A percentile compares a stretch with the other conserved stretches of the same genome.
phyloP scores from a whole-genome alignment of 2,797 vertebrate species.

The Amphiprion clarkii region DNA sequence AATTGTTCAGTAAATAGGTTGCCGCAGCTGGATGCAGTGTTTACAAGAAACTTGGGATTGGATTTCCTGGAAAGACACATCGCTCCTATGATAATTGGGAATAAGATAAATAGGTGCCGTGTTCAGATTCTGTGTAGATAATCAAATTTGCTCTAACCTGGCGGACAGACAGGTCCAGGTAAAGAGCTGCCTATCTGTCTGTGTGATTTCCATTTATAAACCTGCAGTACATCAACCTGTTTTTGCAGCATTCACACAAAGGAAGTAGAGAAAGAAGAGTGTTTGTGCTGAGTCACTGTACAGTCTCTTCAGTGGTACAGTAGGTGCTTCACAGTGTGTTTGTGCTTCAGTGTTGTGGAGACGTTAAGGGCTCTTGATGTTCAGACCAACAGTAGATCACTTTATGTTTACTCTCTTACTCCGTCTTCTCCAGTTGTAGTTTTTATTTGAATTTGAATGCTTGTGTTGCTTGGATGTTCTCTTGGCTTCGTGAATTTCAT shows the following conservation, averaged over 20 bases:
- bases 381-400: neutral
- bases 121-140: too few species aligned
- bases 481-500: neutral
- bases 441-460: constrained; percentile 28
- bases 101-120: neutral
- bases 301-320: neutral
- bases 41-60: neutral
- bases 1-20: too few species aligned
- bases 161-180: neutral
- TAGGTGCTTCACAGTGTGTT: neutral
- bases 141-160: too few species aligned
- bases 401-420: neutral
- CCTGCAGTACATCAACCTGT: neutral
- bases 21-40: neutral
- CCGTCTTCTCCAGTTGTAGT: constrained; percentile 13
- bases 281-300: neutral
- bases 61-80: neutral
- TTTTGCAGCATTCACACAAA: neutral
- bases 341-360: neutral
- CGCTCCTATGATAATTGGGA: too few species aligned
- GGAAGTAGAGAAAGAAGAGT: neutral
- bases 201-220: neutral
- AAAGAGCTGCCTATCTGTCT: neutral
- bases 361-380: neutral
- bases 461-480: constrained; percentile 1